These are phyloP conservation scores for Phaonia tiefii DNA, from an alignment of 2,888 invertebrate genomes.

Conservation along the genomic window DNA sequence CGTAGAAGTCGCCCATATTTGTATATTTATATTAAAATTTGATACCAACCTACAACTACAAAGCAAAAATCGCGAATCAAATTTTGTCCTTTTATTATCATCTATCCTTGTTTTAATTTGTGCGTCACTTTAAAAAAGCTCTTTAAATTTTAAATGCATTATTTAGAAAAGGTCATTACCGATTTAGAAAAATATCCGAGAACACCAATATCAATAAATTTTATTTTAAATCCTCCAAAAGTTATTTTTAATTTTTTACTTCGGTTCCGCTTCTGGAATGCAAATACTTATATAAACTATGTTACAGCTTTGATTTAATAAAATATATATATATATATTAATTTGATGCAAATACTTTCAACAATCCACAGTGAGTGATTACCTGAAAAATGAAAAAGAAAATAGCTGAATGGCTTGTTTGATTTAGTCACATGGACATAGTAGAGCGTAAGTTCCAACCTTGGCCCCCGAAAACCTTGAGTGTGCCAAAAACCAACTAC, in stretches of 20 bases:
- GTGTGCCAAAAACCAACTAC: no score
- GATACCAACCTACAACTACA: constrained; percentile 59
- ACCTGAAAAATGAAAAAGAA: no score
- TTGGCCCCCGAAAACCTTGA: no score
- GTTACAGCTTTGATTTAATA: constrained; percentile 17
- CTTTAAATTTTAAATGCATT: constrained; percentile 47
- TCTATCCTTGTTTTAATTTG: constrained; percentile 1
- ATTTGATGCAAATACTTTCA: no score
- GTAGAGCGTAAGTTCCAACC: no score
- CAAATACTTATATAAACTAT: background rate
- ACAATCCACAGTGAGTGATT: no score
- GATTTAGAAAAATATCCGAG: constrained; percentile 54
- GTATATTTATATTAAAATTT: constrained; percentile 78
- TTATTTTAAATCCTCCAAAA: constrained; percentile 42
- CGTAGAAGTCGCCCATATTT: constrained; percentile 83
- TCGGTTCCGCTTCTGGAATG: background rate
- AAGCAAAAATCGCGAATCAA: constrained; percentile 25
- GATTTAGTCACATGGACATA: no score
- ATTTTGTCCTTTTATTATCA: constrained; percentile 6
- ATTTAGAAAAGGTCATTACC: constrained; percentile 52
- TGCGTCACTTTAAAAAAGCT: constrained; percentile 47
- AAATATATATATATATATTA: no score
- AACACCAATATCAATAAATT: constrained; percentile 53
- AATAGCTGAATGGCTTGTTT: no score
- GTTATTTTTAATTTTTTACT: constrained; percentile 19